Conservation (phyloP, 2,797 vertebrate genomes). For the Cirrhinus molitorella region DNA sequence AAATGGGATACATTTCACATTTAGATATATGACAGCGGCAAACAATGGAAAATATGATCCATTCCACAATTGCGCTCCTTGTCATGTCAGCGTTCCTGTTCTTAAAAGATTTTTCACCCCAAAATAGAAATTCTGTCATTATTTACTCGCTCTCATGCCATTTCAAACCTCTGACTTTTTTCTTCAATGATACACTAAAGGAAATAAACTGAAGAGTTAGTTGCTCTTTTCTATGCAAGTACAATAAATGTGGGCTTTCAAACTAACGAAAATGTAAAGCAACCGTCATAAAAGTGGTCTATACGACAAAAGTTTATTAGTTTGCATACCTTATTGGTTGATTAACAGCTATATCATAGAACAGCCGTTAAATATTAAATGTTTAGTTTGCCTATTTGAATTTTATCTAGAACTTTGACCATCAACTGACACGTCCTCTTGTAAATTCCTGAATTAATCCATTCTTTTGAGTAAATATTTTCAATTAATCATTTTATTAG, state of each 20-base stretch:
- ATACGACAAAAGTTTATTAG: too few relatives aligned
- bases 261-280: not conserved
- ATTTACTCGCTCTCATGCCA: not conserved
- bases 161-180: not conserved
- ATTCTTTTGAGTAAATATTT: too few relatives aligned
- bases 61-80: slow-evolving; percentile 26
- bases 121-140: slow-evolving; percentile 31
- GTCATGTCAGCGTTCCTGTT: slow-evolving; percentile 22
- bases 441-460: too few relatives aligned
- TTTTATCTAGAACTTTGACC: too few relatives aligned
- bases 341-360: too few relatives aligned
- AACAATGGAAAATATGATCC: slow-evolving; percentile 21
- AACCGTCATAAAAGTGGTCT: not conserved
- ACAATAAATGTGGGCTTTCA: not conserved
- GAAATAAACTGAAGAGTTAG: not conserved
- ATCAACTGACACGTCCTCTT: too few relatives aligned
- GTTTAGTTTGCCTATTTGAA: too few relatives aligned
- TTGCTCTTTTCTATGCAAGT: not conserved
- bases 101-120: slow-evolving; percentile 25
- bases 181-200: not conserved
- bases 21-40: slow-evolving; percentile 49
- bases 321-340: too few relatives aligned
- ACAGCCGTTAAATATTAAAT: too few relatives aligned
- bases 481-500: too few relatives aligned
- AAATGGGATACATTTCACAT: slow-evolving; percentile 55